Evolutionary conservation across 2,888 invertebrate species (phyloP), one percentile per base, ranked within the genome.

Genomic region (Cataglyphis rosenhaueri): DNA sequence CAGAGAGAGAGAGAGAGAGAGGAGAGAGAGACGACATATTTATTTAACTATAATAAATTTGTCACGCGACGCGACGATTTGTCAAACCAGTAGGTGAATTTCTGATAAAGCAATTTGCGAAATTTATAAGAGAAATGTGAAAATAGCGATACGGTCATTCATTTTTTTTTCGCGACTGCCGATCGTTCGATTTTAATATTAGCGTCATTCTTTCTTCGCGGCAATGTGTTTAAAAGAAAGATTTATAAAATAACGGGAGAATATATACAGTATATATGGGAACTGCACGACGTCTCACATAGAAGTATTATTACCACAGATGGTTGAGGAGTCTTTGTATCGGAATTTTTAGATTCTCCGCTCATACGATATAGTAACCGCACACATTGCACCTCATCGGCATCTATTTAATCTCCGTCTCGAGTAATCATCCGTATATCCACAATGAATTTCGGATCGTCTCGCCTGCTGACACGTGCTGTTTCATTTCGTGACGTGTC

Each of bases 371-470:
- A 25, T n/a, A 41, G 44, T 29, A 48, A 61, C 35, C 52, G 35
- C 35, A 2, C 44, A 35, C 44, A 35, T 61, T 79, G 78, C 71
- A 79, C 59, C 59, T 79, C 35, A 71, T 79, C 59, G 71, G 61
- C 78, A 79, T 9, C 35, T 79, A 79, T 59, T 79, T 79, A 79
- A 79, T 79, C 71, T 79, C 78, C 9, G 78, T 79, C 78, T 71
- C 71, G 71, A 59, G 12, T 61, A 71, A 79, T 79, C 78, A 48
- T 71, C 35, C 59, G 65, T 65, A 18, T 59, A 59, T 44, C 52
- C n/a, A 41, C 59, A n/a, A 59, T 61, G 35, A 79, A 79, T 70
- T 79, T 71, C 35, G 71, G 61, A 79, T 78, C 78, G 25, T 79
- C 44, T 59, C 21, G 35, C 5, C 25, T 59, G 78, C 78, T 79